Percentiles rank a stretch among this genome's conserved stretches.
Evolutionary conservation across 2,797 vertebrate genomes (phyloP).

Genomic region (Siniperca undulata): DNA sequence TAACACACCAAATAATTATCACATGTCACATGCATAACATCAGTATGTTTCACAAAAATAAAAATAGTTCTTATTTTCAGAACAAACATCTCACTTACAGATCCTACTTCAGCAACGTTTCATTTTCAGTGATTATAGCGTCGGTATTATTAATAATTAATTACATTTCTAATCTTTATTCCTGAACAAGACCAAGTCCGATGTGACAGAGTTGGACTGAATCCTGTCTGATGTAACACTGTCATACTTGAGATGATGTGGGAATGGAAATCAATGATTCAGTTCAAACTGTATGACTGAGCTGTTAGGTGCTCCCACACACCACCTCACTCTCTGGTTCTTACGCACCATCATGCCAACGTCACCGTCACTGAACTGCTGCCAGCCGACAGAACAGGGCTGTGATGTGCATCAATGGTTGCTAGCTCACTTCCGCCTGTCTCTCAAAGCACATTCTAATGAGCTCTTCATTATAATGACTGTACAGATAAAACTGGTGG

Average conservation of each 20-base stretch:
- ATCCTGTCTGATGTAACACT: conserved; percentile 39
- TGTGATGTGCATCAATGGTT: conserved; percentile 51
- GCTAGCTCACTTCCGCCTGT: conserved; percentile 35
- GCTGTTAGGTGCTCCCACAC: conserved; percentile 73
- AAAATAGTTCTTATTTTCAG: background rate
- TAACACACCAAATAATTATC: background rate
- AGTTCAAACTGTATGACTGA: conserved; percentile 54
- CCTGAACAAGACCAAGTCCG: background rate
- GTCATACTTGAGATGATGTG: conserved; percentile 46
- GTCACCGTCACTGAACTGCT: conserved; percentile 57
- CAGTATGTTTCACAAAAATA: background rate
- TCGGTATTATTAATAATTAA: background rate
- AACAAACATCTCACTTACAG: background rate
- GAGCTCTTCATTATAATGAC: conserved; percentile 12
- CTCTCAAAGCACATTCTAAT: conserved; percentile 30
- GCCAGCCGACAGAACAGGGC: conserved; percentile 53
- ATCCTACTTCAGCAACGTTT: background rate
- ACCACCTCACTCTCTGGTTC: conserved; percentile 61
- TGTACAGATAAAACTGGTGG: background rate
- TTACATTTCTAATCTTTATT: background rate
- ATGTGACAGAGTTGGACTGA: conserved; percentile 10
- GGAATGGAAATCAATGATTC: conserved; percentile 61
- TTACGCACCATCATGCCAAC: conserved; percentile 51
- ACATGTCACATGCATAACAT: background rate
- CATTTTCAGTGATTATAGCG: background rate